Percentiles rank a stretch among this genome's conserved stretches.
phyloP scores from a whole-genome alignment of 1,140 invertebrate species.

The Colletes latitarsis region DNA sequence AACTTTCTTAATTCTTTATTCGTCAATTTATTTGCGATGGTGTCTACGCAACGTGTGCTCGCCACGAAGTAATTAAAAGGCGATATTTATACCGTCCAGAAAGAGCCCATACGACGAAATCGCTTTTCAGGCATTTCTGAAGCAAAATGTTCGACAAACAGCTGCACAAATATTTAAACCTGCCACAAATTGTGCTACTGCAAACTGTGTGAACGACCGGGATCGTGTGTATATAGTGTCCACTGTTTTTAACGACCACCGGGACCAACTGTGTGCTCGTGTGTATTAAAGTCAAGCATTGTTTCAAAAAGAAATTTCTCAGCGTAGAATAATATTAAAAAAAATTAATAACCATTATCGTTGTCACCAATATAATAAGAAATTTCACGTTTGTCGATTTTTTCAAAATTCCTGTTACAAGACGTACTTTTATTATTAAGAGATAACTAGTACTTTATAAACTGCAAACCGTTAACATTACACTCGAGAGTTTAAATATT shows the following conservation, averaged over 20 bases:
- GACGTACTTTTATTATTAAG: too few species aligned
- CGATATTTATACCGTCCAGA: neutral
- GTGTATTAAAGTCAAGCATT: neutral
- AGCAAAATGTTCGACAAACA: conserved; percentile 11
- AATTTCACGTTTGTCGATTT: too few species aligned
- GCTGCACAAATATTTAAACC: conserved; percentile 11
- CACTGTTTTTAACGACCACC: neutral
- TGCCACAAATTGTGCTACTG: neutral
- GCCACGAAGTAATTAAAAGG: neutral
- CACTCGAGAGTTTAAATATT: too few species aligned
- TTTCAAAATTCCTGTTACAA: too few species aligned
- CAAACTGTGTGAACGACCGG: neutral
- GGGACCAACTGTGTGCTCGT: neutral
- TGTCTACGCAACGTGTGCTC: neutral
- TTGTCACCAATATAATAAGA: too few species aligned
- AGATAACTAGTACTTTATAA: too few species aligned
- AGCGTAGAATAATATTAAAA: too few species aligned
- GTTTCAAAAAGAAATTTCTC: neutral
- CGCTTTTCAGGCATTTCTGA: neutral
- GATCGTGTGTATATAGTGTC: neutral
- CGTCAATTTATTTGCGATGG: neutral
- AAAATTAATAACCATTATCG: too few species aligned
- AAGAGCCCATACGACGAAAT: neutral
- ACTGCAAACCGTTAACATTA: too few species aligned
- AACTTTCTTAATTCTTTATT: neutral